Evolutionary conservation across 1,140 invertebrate species (phyloP).

Genomic region (Tetragonula clypearis): DNA sequence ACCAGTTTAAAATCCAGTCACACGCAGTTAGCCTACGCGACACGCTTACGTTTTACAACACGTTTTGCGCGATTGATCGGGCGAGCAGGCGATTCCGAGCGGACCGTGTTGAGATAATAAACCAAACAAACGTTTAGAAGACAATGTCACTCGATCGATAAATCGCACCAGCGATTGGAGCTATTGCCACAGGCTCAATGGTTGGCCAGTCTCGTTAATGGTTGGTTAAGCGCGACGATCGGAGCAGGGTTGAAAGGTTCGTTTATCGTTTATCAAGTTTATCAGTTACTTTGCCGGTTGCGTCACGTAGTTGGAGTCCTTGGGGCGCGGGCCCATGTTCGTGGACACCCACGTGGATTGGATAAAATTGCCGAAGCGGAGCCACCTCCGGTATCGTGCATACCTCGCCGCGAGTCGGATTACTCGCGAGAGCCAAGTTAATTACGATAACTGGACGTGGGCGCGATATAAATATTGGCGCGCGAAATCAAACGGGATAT

Average conservation of each 20-base stretch:
- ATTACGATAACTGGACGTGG: constrained; percentile 56
- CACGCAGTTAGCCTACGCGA: not conserved
- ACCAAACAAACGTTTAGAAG: not conserved
- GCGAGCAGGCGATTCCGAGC: not conserved
- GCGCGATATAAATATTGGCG: constrained; percentile 55
- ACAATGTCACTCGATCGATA: constrained; percentile 1
- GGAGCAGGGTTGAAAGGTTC: constrained; percentile 33
- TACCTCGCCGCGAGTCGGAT: constrained; percentile 37
- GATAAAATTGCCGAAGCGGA: constrained; percentile 36
- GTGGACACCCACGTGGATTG: constrained; percentile 53
- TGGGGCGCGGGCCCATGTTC: not conserved
- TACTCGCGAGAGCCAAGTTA: constrained; percentile 43
- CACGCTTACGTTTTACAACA: not conserved
- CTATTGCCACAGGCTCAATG: not conserved
- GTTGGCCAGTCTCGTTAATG: not conserved
- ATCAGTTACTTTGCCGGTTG: constrained; percentile 50
- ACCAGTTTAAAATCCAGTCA: not conserved
- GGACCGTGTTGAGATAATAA: not conserved
- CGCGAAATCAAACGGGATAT: constrained; percentile 27
- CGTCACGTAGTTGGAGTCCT: constrained; percentile 26
- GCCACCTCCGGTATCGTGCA: constrained; percentile 31
- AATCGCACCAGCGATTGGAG: not conserved
- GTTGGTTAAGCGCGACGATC: constrained; percentile 15
- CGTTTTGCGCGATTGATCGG: not conserved
- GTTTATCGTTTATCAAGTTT: constrained; percentile 52